Evolutionary conservation across 2,113 vertebrate genomes (phyloP), one percentile per base, ranked within the genome.

Genomic region (Numida meleagris): DNA sequence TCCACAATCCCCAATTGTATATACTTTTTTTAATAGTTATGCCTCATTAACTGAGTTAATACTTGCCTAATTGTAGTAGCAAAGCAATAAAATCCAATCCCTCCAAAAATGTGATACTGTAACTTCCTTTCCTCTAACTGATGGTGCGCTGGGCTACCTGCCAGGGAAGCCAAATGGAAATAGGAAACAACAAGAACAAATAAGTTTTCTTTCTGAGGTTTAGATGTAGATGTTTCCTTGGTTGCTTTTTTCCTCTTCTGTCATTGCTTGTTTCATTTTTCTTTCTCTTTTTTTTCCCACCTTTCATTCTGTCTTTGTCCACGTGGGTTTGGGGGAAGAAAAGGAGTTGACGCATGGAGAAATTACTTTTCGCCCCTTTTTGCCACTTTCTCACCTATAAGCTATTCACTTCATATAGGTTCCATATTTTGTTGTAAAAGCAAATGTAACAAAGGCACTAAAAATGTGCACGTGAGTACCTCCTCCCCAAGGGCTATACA

Each of bases 51-150:
- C 68, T 65, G 48, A 83, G 71, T 92, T 95, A 95, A 87, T 95
- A 70, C 45, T 94, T 90, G 50, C 63, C 80, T 93, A 96, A 96
- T 87, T 96, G 85, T 91, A 94, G 94, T 76, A 91, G 91, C 48
- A 94, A 73, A 93, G 89, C 80, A 94, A 89, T 96, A 94, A 95
- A 96, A 90, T 73, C 34, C 63, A 94, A 80, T 93, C 90, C 84
- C 42, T 92, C 40, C 85, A 93, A 92, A 84, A 89, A 88, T 73
- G 82, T 84, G 87, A 77, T 94, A 75, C 43, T 68, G 43, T 94
- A 94, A 96, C 87, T 93, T 93, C 79, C 90, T 82, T 88, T 86
- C 76, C 76, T 87, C 40, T 78, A 71, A 73, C 73, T 93, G 91
- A 93, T 62, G 87, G 75, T 84, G 79, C 21, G 1, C 23, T 75